phyloP scores from a whole-genome alignment of 2,888 invertebrate genomes.

The Hemaris fuciformis region DNA sequence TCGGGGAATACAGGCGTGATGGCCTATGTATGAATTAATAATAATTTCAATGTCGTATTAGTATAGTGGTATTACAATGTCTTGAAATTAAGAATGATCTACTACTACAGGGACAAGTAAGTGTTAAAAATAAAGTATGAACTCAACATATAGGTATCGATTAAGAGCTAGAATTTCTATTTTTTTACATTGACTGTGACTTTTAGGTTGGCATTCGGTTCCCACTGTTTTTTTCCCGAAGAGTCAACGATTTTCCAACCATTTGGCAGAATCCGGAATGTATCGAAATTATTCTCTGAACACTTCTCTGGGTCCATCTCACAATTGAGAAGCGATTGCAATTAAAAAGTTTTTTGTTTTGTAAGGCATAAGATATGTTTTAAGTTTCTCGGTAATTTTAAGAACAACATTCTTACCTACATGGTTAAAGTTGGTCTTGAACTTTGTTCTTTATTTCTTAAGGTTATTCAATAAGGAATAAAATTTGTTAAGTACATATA shows the following conservation, averaged over 20 bases:
- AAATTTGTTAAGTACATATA: neutral
- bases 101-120: too few relatives aligned
- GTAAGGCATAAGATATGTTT: neutral
- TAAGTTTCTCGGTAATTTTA: neutral
- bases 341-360: neutral
- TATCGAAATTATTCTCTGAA: slow-evolving; percentile 92
- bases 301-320: slow-evolving; percentile 79
- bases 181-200: neutral
- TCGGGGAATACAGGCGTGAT: too few relatives aligned
- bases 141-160: too few relatives aligned
- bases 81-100: too few relatives aligned
- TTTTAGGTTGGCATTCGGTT: slow-evolving; percentile 83
- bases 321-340: neutral
- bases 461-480: neutral
- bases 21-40: too few relatives aligned
- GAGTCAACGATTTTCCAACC: slow-evolving; percentile 86
- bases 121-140: too few relatives aligned
- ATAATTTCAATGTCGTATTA: too few relatives aligned
- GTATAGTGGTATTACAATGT: too few relatives aligned
- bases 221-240: slow-evolving; percentile 87
- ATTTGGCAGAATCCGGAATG: slow-evolving; percentile 86
- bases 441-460: neutral
- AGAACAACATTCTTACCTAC: neutral
- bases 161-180: too few relatives aligned
- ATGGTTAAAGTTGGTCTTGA: neutral